Conservation (phyloP, 2,888 invertebrate species). For the Oxystoma pomonae region DNA sequence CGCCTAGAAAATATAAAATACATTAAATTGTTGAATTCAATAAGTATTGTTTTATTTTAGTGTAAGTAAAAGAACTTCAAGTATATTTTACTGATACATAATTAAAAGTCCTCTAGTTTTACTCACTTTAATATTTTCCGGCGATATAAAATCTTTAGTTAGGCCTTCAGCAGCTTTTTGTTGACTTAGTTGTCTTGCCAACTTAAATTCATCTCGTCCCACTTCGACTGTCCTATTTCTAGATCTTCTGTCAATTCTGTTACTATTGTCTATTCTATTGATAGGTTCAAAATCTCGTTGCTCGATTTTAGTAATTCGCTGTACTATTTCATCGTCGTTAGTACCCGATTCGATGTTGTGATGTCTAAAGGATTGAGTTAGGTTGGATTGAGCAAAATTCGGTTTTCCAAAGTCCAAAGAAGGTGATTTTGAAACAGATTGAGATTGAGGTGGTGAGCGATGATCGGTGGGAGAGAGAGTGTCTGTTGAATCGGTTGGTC, state of each 20-base stretch:
- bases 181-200: not conserved
- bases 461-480: not conserved
- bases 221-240: not conserved
- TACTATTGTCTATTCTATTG: not conserved
- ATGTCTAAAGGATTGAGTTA: not conserved
- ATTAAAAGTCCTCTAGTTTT: too few relatives aligned
- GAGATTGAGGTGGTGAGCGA: not conserved
- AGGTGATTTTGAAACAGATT: not conserved
- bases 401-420: not conserved
- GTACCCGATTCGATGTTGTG: not conserved
- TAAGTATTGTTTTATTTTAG: too few relatives aligned
- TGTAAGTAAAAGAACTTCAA: too few relatives aligned
- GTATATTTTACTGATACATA: too few relatives aligned
- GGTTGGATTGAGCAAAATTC: too few relatives aligned
- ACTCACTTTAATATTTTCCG: not conserved
- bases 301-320: not conserved
- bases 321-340: not conserved
- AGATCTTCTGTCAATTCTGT: not conserved
- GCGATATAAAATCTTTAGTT: not conserved
- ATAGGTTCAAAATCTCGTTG: not conserved
- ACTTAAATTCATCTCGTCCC: not conserved
- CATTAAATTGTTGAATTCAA: too few relatives aligned
- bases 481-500: not conserved
- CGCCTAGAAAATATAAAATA: not conserved
- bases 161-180: not conserved